phyloP scores from a whole-genome alignment of 2,888 invertebrate genomes.

The Blomia tropicalis region DNA sequence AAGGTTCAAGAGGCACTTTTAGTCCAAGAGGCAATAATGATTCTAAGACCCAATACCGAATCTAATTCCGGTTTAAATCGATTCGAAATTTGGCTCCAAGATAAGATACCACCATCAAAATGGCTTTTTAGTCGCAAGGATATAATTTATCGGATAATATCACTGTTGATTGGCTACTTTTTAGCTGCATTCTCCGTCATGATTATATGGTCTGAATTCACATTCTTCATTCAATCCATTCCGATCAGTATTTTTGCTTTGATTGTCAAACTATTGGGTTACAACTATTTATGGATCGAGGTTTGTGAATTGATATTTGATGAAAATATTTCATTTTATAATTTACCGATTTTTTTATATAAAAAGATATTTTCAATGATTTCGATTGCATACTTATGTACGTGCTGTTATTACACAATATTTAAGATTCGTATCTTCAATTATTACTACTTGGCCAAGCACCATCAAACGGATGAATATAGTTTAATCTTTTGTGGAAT shows the following conservation, averaged over 20 bases:
- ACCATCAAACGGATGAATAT: conserved; percentile 97
- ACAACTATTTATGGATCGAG: conserved; percentile 88
- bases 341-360: no score
- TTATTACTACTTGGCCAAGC: conserved; percentile 87
- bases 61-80: background rate
- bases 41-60: conserved; percentile 55
- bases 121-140: conserved; percentile 76
- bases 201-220: conserved; percentile 98
- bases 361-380: conserved; percentile 64
- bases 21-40: conserved; percentile 50
- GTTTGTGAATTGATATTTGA: conserved; percentile 39
- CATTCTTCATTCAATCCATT: conserved; percentile 82
- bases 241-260: conserved; percentile 92
- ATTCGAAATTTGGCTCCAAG: background rate
- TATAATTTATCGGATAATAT: conserved; percentile 54
- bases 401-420: conserved; percentile 94
- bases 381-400: conserved; percentile 82
- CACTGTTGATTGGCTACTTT: conserved; percentile 46
- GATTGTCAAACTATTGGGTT: conserved; percentile 66
- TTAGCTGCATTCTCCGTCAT: conserved; percentile 63
- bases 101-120: conserved; percentile 43
- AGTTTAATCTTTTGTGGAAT: conserved; percentile 96
- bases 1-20: conserved; percentile 84
- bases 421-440: conserved; percentile 88
- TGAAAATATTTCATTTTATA: no score